Evolutionary conservation across 1,140 invertebrate genomes (phyloP), one percentile per base, ranked within the genome.

Genomic region (Agrilus planipennis): DNA sequence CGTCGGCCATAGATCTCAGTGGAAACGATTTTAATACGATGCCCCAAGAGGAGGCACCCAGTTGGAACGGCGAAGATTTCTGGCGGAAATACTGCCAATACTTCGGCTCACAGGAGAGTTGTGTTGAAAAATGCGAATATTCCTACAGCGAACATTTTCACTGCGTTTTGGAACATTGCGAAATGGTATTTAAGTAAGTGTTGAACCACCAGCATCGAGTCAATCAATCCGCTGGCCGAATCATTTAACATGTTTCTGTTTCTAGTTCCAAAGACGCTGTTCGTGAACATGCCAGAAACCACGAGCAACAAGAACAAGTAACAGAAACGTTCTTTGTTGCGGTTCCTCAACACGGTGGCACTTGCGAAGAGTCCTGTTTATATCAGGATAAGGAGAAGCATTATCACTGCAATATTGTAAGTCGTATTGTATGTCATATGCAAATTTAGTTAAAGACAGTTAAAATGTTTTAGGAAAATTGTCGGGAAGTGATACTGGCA

Each of bases 391-490:
- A 82, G 43, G 80, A 87, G 46, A 82, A 81, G 37, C 90, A 93
- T 55, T 92, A 81, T 57, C 89, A 93, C 60, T 93, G 83, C 61
- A 81, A 75, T 51, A 83, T 81, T 79, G 73, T 77, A 63, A 65
- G 39, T 38, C 46, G 6, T 31, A n/a, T n/a, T n/a, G n/a, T n/a
- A n/a, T n/a, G n/a, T n/a, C n/a, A n/a, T n/a, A n/a, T n/a, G n/a
- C n/a, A n/a, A n/a, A n/a, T n/a, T n/a, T n/a, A n/a, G n/a, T n/a
- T n/a, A n/a, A n/a, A n/a, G n/a, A n/a, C n/a, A n/a, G n/a, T n/a
- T n/a, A n/a, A n/a, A n/a, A n/a, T n/a, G n/a, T n/a, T n/a, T 20
- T 61, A 85, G 84, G 85, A 89, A 53, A 84, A 81, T 40, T 94
- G 90, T 59, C 73, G 77, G 12, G 86, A 88, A 57, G 79, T 88